Evolutionary conservation across 2,797 vertebrate genomes (phyloP).

Genomic region (Hapalemur alaotrensis): DNA sequence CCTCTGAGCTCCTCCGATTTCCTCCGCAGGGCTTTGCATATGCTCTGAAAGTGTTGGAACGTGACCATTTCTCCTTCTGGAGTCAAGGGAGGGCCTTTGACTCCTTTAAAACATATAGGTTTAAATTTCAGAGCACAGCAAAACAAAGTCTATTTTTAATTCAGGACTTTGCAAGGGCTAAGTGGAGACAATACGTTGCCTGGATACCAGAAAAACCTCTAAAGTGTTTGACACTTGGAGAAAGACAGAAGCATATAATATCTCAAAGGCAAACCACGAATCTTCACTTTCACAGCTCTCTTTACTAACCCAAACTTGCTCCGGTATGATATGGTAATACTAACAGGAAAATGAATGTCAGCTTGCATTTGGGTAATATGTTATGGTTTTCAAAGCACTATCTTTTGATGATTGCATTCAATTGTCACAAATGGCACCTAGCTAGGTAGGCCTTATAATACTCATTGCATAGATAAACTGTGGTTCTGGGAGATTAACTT

Average conservation of each 20-base stretch:
- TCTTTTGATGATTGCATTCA: neutral
- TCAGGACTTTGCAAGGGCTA: conserved; percentile 41
- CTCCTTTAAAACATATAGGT: neutral
- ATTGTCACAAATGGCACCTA: neutral
- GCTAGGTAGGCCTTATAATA: neutral
- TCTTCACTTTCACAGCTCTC: neutral
- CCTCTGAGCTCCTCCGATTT: neutral
- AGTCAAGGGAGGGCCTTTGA: neutral
- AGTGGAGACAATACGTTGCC: neutral
- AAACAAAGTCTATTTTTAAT: conserved; percentile 44
- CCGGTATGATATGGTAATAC: neutral
- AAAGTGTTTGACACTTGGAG: neutral
- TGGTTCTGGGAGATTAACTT: neutral
- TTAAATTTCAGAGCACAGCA: neutral
- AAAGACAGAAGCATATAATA: neutral
- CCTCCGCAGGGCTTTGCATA: neutral
- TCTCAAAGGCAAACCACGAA: neutral
- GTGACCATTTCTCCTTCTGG: neutral
- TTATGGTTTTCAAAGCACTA: neutral
- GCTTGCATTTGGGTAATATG: neutral
- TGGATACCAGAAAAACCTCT: conserved; percentile 13
- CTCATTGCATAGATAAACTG: neutral
- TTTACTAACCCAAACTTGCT: neutral
- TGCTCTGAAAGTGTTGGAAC: neutral
- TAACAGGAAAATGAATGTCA: neutral